phyloP scores from a whole-genome alignment of 1,140 invertebrate species.

The Dreissena polymorpha region DNA sequence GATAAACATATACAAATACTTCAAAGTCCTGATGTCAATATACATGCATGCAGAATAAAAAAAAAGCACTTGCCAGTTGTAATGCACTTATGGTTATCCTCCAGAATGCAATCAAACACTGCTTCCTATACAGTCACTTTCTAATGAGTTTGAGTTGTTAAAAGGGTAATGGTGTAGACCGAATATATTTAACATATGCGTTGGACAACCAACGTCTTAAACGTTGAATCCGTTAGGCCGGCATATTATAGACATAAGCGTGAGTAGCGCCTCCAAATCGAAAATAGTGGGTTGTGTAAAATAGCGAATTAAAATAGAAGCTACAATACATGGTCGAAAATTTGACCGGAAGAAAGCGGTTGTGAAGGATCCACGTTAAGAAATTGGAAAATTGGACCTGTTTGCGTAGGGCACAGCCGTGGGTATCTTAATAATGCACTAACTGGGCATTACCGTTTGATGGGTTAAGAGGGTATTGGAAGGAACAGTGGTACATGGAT shows the following conservation, averaged over 20 bases:
- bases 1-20: too few species aligned
- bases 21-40: too few species aligned
- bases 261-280: slow-evolving; percentile 27
- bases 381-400: slow-evolving; percentile 1
- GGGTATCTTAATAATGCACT: not conserved
- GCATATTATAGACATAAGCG: slow-evolving; percentile 6
- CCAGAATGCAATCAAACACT: too few species aligned
- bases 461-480: not conserved
- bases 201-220: slow-evolving; percentile 20
- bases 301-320: not conserved
- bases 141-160: too few species aligned
- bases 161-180: not conserved
- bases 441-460: slow-evolving; percentile 4
- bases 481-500: not conserved
- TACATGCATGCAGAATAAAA: too few species aligned
- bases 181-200: slow-evolving; percentile 25
- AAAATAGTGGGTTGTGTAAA: slow-evolving; percentile 26
- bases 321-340: too few species aligned
- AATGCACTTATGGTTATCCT: too few species aligned
- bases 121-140: too few species aligned
- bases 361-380: not conserved
- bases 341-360: not conserved
- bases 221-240: not conserved
- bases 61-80: too few species aligned
- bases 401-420: not conserved